Evolutionary conservation across 2,888 invertebrate genomes (phyloP), one percentile per base, ranked within the genome.

Genomic region (Acrobasis repandana): DNA sequence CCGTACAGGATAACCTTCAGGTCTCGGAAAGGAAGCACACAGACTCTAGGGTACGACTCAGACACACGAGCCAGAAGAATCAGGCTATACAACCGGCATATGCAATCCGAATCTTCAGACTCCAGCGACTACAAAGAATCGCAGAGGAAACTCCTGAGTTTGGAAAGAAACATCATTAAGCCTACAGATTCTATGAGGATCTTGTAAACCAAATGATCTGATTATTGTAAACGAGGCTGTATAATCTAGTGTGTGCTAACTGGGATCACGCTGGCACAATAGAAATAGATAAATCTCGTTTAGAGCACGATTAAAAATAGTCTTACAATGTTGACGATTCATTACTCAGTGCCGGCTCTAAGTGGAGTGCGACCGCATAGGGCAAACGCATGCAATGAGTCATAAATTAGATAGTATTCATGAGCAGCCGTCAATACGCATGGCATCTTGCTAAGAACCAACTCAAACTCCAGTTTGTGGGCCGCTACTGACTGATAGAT

Each of bases 101-200:
- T 77, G 63, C 76, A 82, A 20, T 65, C 79, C 0, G 89, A 91
- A 36, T 91, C 91, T 0, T 88, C 90, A 14, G 91, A 91, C 61
- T 90, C 91, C 0, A 89, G 89, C 63, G 90, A 89, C 69, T 82
- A 77, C 64, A 77, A 79, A 61, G 85, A 86, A 60, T 72, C 79
- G 14, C 80, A 82, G 9, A 76, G 76, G 63, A 90, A 88, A 65
- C 71, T 76, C 51, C 72, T 77, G 59, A 83, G 83, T 66, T 72
- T 91, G 67, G 87, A 86, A 68, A 81, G 82, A 51, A 88, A 90
- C 63, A 86, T 91, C 58, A 76, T 90, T 1, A 91, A 90, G 66
- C 91, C 88, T 68, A 78, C 89, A 54, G 91, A 91, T 72, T 90
- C 91, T 10, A 92, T 92, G 90, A 83, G 92, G 72, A 83, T 91